Evolutionary conservation across 2,888 invertebrate genomes (phyloP).

Genomic region (Chrysolina oricalcia): DNA sequence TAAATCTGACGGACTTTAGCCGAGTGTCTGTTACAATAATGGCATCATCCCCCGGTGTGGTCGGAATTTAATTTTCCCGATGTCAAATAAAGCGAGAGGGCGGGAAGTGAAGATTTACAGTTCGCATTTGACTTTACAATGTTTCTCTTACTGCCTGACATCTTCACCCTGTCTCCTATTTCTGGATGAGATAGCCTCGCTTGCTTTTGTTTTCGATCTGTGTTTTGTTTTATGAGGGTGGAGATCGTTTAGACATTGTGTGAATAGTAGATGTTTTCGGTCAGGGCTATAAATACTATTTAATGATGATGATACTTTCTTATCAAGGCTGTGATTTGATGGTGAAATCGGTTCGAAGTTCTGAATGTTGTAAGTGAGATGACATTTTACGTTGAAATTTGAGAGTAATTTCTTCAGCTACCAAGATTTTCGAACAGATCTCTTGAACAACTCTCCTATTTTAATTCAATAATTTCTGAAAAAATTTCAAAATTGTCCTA

Average conservation of each 20-base stretch:
- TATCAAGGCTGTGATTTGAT: not conserved
- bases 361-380: not conserved
- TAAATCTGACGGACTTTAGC: constrained; percentile 45
- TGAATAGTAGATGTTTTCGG: constrained; percentile 13
- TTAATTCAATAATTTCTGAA: too few species aligned
- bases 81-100: constrained; percentile 66
- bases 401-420: too few species aligned
- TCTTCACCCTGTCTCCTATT: constrained; percentile 60
- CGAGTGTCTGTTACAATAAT: constrained; percentile 62
- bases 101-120: constrained; percentile 67
- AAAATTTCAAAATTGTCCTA: too few species aligned
- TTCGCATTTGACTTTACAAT: constrained; percentile 70
- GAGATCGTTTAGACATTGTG: constrained; percentile 6
- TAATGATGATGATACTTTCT: not conserved
- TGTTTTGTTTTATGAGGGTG: constrained; percentile 32
- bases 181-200: constrained; percentile 29
- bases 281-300: not conserved
- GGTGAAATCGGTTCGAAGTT: not conserved
- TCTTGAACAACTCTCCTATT: too few species aligned
- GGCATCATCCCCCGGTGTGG: constrained; percentile 51
- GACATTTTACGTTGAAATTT: too few species aligned
- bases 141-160: constrained; percentile 67
- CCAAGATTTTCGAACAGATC: too few species aligned
- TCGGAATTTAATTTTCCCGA: constrained; percentile 65
- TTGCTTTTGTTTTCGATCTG: constrained; percentile 32